A percentile compares a stretch with the other conserved stretches of the same genome.
Evolutionary conservation across 2,113 vertebrate species (phyloP).

Genomic region (Antechinus stuartii): DNA sequence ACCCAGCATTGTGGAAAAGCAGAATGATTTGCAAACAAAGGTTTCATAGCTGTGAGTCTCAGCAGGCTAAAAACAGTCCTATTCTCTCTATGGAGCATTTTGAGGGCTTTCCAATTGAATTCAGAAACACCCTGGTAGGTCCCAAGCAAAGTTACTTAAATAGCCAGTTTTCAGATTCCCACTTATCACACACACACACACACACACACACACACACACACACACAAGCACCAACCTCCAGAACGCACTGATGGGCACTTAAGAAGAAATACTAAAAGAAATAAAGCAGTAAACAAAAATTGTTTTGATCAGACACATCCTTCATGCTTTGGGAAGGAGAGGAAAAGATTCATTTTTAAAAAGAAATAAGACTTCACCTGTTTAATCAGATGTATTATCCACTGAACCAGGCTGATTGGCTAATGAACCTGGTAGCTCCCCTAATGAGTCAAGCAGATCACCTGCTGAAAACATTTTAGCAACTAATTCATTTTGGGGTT

Average conservation of each 20-base stretch:
- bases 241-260: not conserved
- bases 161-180: constrained; percentile 31
- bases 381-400: constrained; percentile 61
- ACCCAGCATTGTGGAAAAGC: constrained; percentile 37
- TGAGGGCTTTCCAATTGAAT: constrained; percentile 21
- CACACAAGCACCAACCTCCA: not conserved
- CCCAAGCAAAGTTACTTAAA: constrained; percentile 7
- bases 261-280: not conserved
- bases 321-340: not conserved
- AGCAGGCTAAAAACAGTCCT: constrained; percentile 51
- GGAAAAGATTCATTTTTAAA: constrained; percentile 30
- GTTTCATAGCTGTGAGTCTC: constrained; percentile 31
- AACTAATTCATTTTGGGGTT: not conserved
- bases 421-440: constrained; percentile 61
- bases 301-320: constrained; percentile 17
- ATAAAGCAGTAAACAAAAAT: constrained; percentile 13
- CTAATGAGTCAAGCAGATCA: constrained; percentile 43
- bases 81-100: constrained; percentile 55
- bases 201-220: not conserved
- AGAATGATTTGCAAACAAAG: constrained; percentile 45
- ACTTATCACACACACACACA: not conserved
- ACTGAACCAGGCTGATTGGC: constrained; percentile 62
- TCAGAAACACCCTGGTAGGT: not conserved
- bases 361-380: constrained; percentile 44
- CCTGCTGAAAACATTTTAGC: constrained; percentile 54